phyloP scores from a whole-genome alignment of 2,797 vertebrate species.

The Cephalopachus bancanus region DNA sequence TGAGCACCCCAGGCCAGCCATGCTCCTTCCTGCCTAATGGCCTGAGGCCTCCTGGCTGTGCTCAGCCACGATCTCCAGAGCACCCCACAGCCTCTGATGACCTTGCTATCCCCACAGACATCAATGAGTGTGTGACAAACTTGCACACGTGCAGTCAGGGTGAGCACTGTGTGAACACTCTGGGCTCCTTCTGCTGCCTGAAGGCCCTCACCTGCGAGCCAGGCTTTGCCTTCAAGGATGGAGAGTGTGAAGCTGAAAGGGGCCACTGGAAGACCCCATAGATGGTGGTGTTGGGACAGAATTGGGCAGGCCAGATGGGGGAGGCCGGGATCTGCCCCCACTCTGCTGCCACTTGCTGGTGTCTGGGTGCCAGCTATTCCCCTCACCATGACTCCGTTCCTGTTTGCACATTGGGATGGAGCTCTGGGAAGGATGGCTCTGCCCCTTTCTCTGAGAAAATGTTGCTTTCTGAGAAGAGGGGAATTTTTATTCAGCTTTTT shows the following conservation, averaged over 20 bases:
- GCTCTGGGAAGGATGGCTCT: background rate
- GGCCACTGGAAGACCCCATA: background rate
- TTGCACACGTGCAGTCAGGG: conserved; percentile 90
- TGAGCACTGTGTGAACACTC: conserved; percentile 94
- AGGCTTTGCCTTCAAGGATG: conserved; percentile 90
- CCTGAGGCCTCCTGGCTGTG: background rate
- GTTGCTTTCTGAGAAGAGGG: background rate
- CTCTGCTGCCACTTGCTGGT: background rate
- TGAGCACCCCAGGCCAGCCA: too few species aligned
- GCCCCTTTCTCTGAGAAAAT: background rate
- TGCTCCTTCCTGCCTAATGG: background rate
- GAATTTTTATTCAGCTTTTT: background rate
- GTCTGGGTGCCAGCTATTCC: background rate
- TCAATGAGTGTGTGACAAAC: conserved; percentile 94
- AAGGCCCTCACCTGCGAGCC: conserved; percentile 92
- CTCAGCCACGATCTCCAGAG: background rate
- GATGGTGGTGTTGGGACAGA: background rate
- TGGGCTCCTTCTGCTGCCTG: conserved; percentile 94
- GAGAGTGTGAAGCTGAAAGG: conserved; percentile 92
- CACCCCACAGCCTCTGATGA: background rate
- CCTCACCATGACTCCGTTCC: accelerated
- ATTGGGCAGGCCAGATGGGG: background rate
- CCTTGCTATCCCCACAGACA: conserved; percentile 88
- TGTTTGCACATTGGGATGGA: background rate
- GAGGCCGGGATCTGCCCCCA: background rate